phyloP scores from a whole-genome alignment of 1,140 invertebrate genomes.

The Drosophila sp. region DNA sequence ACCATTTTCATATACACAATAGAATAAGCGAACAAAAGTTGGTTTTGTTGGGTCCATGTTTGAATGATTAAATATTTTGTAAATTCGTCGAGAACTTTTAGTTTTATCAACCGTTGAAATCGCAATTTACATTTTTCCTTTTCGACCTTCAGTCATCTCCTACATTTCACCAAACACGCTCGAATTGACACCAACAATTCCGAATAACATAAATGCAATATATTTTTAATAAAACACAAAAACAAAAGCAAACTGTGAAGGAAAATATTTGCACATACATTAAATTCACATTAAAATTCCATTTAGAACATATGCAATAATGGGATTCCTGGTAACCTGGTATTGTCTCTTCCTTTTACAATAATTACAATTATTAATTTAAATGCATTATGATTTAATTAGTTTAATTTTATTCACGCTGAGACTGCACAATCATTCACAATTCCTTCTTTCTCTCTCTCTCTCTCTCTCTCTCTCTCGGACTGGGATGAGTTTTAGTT shows the following conservation, averaged over 20 bases:
- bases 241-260: conserved; percentile 1
- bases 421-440: background rate
- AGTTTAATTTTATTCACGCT: conserved; percentile 1
- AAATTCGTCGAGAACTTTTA: background rate
- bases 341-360: conserved; percentile 5
- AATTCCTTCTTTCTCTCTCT: background rate
- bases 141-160: background rate
- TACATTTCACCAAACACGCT: background rate
- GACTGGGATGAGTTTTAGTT: background rate
- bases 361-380: conserved; percentile 48
- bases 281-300: conserved; percentile 51
- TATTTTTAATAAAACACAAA: background rate
- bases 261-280: conserved; percentile 38
- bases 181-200: conserved; percentile 22
- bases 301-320: conserved; percentile 24
- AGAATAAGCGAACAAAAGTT: background rate
- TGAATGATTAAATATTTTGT: background rate
- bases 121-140: background rate
- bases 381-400: conserved; percentile 52
- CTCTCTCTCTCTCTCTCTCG: background rate
- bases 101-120: background rate
- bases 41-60: background rate
- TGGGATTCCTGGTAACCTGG: background rate
- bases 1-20: background rate
- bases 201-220: conserved; percentile 36